Base-by-base conservation (phyloP, 2,797 vertebrate genomes). In the Rhadinocentrus ornatus region DNA sequence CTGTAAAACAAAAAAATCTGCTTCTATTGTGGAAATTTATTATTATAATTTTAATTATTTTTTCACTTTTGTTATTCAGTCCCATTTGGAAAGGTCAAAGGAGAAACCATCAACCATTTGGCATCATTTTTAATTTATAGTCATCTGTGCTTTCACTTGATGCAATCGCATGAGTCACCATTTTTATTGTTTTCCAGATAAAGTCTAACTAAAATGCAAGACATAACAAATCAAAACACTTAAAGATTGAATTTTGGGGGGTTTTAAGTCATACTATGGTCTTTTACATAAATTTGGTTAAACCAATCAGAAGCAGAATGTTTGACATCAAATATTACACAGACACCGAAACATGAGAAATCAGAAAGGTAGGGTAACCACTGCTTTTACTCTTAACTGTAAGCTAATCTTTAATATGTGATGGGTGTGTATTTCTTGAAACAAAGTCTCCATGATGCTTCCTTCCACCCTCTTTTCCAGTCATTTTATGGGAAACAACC, bases 401-500 rank as follows among this genome's bases (percentile, higher is more conserved):
- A 39, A 39, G 48, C n/a, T 39, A 26, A 60, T 44, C 59, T 44
- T 29, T 20, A 32, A 60, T 31, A 18, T 57, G 3, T n/a, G 26
- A 44, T 75, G 61, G 55, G 64, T 46, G 62, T 77, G 61, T 35
- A 31, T 24, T 1, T 4, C 35, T 16, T 63, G n/a, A 48, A 71
- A 48, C 12, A 37, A 44, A 48, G 65, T 61, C 29, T 5, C 18
- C 18, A 6, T 64, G 32, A 16, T 54, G 52, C 46, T 65, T 78
- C 52, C 64, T 56, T 65, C 12, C 13, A 0, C 18, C 26, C 24
- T 53, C 22, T 2, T 20, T 75, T 56, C 66, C 27, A 57, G 3
- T 24, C 29, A 24, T 60, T 53, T 48, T 77, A 59, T 71, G n/a
- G n/a, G 48, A 65, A 70, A 72, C 18, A 34, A n/a, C 31, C n/a